Base-by-base conservation (phyloP, 2,113 vertebrate species). In the Planiliza haematocheilus region DNA sequence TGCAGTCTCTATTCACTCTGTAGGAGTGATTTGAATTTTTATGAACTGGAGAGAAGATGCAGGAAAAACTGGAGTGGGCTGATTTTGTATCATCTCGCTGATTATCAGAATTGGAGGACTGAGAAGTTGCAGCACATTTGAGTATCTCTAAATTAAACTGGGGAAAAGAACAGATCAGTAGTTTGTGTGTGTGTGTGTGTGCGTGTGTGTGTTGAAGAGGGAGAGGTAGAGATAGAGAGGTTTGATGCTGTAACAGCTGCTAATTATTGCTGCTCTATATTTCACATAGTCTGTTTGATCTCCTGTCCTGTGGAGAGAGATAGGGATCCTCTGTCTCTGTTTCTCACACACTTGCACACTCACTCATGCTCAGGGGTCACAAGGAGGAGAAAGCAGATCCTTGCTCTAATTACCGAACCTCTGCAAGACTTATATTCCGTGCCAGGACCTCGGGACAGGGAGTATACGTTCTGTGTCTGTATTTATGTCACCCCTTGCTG, bases 281-380 rank as follows among this genome's bases (percentile, higher is more conserved):
- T 92, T 93, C 87, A 91, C 80, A 70, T 77, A 93, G 91, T 94
- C 91, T 91, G 89, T 93, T 93, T 94, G 92, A 94, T 92, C 88
- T 93, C 63, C 65, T 69, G 85, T 93, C 90, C 87, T 86, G 77
- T 83, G 71, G 89, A 88, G 88, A 82, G 59, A 86, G 86, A 91
- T 78, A 84, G 78, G 59, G 79, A 83, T 81, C 85, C 80, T 87
- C 70, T 84, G 57, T 74, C 55, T 69, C 49, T 77, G 63, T 70
- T 83, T 80, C 75, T 83, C 80, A 42, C 61, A 70, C 67, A 82
- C 68, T 60, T 55, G 45, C 65, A 68, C 51, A 42, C 41, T 42
- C 69, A 64, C 59, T 66, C 30, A 70, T 51, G 77, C 64, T 70
- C 60, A 84, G 51, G 80, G 86, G 89, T 91, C 90, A 88, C 43